phyloP scores from a whole-genome alignment of 2,888 invertebrate species.

The Platyscelio sp. region DNA sequence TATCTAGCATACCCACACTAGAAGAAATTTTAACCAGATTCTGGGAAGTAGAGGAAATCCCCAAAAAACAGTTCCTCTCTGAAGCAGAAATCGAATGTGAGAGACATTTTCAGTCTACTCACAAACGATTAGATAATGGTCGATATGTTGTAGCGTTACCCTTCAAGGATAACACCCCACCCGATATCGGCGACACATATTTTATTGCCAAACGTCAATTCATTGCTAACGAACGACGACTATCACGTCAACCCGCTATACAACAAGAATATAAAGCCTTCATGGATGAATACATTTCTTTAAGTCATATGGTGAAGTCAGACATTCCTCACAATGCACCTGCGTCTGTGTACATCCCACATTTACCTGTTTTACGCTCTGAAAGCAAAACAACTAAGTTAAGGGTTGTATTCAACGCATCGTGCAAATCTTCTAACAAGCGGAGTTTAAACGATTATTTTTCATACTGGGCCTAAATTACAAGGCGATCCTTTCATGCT shows the following conservation, averaged over 20 bases:
- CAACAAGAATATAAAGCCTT: neutral
- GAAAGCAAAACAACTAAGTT: neutral
- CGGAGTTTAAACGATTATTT: neutral
- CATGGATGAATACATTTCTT: neutral
- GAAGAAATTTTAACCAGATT: neutral
- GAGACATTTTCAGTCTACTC: neutral
- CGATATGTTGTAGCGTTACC: neutral
- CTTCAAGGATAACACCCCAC: neutral
- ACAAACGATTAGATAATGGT: neutral
- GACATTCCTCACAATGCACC: neutral
- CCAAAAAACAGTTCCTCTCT: neutral
- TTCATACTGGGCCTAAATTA: too few species aligned
- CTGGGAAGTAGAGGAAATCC: neutral
- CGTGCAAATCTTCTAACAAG: neutral
- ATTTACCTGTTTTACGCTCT: neutral
- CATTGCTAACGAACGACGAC: neutral
- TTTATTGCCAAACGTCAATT: neutral
- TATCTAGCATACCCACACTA: neutral
- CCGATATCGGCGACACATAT: neutral
- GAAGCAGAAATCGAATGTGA: neutral
- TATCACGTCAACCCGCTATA: neutral
- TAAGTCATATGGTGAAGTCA: neutral
- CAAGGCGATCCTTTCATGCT: too few species aligned
- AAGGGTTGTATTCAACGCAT: neutral
- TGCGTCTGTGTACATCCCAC: neutral